Base-by-base conservation (phyloP, 1,140 invertebrate genomes). In the Leptinotarsa texana region DNA sequence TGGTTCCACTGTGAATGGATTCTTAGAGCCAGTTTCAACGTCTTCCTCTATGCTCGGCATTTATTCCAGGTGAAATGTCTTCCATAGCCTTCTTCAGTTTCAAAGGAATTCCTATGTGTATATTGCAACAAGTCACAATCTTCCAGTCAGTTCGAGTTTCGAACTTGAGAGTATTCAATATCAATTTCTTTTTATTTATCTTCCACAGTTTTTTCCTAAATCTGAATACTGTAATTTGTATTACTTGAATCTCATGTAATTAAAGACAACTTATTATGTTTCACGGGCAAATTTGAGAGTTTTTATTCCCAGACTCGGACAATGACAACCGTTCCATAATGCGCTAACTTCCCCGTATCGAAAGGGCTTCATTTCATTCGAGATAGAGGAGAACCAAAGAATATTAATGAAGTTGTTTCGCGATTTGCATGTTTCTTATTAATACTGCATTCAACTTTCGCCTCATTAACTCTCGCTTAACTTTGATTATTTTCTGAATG, bases 401-500 rank as follows among this genome's bases (percentile, higher is more conserved):
- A 80, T 80, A 80, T 80, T 79, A 80, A 80, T 77, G 78, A 80
- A 80, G 80, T 79, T 80, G 74, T 79, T 79, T 78, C 74, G 69
- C 78, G 80, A 80, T 80, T 80, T 80, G 76, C 80, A 79, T 78
- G 74, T 78, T 76, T 79, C 76, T 62, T 48, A 24, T 74, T 67
- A 65, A 67, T 69, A 47, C 47, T 68, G 66, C 48, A 57, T 69
- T 75, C 57, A 78, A 78, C 73, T 79, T 79, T 81, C 74, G 74
- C 75, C 77, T 80, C 80, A 80, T 79, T 79, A 77, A 77, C 75
- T 77, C 67, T 72, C 73, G 73, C 71, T 77, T 77, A 77, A 79
- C 70, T 77, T 78, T 81, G 80, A 81, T 81, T 81, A 81, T 81
- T 81, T 81, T 81, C 80, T 78, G 73, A 79, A 77, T 68, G 78